These are phyloP conservation scores for Synanthedon tipuliformis DNA, from an alignment of 2,888 invertebrate genomes.

Conservation along the genomic window DNA sequence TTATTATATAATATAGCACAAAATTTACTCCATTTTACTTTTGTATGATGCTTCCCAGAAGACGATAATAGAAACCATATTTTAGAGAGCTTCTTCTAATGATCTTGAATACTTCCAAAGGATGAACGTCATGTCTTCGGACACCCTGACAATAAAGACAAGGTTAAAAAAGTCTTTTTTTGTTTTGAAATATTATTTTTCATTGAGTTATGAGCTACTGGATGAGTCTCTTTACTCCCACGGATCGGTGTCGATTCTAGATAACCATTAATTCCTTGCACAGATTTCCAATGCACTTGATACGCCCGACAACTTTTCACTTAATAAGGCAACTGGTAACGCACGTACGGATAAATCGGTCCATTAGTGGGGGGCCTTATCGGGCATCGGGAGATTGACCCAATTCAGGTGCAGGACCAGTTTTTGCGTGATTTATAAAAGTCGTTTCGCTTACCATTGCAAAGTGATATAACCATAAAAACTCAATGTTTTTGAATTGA, in stretches of 20 bases:
- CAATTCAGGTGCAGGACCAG: conserved; percentile 2
- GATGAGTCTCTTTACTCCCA: too few species aligned
- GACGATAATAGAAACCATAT: too few species aligned
- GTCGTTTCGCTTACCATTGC: neutral
- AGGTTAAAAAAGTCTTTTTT: too few species aligned
- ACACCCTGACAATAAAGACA: too few species aligned
- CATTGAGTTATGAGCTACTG: too few species aligned
- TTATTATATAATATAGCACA: too few species aligned
- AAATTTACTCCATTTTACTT: too few species aligned
- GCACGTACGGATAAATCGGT: conserved; percentile 13
- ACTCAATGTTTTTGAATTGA: neutral
- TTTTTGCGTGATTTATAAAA: conserved; percentile 2
- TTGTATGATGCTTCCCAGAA: too few species aligned
- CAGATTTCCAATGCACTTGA: conserved; percentile 22
- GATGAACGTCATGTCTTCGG: too few species aligned
- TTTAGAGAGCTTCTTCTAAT: too few species aligned
- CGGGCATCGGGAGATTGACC: conserved; percentile 7
- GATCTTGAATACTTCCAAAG: too few species aligned
- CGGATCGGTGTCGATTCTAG: conserved; percentile 5
- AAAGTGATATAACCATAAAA: neutral
- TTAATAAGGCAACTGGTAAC: conserved; percentile 27
- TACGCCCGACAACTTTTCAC: conserved; percentile 26
- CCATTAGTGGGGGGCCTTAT: conserved; percentile 4
- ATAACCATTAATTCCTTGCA: conserved; percentile 12
- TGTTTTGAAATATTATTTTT: too few species aligned